phyloP scores from a whole-genome alignment of 2,888 invertebrate species.

The Epinotia brunnichana region DNA sequence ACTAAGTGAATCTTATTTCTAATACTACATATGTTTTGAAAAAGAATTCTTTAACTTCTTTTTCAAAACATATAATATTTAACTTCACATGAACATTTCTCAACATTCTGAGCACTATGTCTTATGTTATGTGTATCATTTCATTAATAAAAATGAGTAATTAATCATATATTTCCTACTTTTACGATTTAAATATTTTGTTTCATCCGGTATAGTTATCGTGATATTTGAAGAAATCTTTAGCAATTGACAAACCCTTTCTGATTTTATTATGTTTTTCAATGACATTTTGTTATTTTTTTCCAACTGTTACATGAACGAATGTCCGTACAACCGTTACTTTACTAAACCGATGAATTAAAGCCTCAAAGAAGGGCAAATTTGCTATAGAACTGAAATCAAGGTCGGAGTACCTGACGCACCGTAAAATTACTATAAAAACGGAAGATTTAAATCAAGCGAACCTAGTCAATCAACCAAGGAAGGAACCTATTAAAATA shows the following conservation, averaged over 20 bases:
- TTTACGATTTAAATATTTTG: not conserved
- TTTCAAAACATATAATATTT: no score
- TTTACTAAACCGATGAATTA: not conserved
- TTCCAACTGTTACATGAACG: not conserved
- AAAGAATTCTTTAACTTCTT: no score
- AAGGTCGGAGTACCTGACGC: not conserved
- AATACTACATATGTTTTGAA: no score
- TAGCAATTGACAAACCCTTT: not conserved
- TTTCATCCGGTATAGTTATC: not conserved
- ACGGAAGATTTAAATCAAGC: constrained; percentile 12
- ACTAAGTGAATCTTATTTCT: no score
- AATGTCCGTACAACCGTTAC: not conserved
- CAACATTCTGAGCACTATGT: no score
- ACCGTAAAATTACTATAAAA: constrained; percentile 13
- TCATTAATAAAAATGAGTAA: no score
- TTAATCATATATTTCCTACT: no score
- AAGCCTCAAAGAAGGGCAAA: not conserved
- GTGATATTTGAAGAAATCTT: not conserved
- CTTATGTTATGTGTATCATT: no score
- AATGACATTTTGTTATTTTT: not conserved
- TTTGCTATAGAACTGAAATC: not conserved
- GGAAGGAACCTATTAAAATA: not conserved
- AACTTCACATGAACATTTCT: not conserved
- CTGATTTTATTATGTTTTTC: not conserved
- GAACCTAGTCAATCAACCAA: not conserved